Evolutionary conservation across 2,797 vertebrate species (phyloP).

Genomic region (Podarcis lilfordi): DNA sequence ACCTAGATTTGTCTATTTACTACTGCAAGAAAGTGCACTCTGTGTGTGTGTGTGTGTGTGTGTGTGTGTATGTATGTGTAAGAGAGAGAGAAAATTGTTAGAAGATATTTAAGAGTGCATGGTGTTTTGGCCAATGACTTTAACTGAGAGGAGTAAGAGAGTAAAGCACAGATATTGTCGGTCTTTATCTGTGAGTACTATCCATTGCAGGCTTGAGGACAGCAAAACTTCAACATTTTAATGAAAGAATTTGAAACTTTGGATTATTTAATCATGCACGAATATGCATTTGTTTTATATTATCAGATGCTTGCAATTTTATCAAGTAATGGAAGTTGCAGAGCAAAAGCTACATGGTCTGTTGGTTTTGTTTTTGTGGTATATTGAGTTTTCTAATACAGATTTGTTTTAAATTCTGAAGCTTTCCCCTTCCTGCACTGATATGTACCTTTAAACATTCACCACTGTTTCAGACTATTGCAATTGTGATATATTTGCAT

Average conservation of each 20-base stretch:
- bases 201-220: background rate
- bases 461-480: background rate
- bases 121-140: constrained; percentile 31
- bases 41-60: background rate
- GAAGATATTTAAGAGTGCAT: background rate
- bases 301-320: constrained; percentile 23
- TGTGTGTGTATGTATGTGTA: background rate
- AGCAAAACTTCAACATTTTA: background rate
- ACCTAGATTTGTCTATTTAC: background rate
- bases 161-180: background rate
- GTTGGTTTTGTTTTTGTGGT: background rate
- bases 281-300: background rate
- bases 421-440: background rate
- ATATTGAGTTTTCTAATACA: constrained; percentile 9
- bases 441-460: background rate
- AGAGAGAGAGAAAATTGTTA: background rate
- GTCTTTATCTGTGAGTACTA: background rate
- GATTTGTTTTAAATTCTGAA: background rate
- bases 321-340: background rate
- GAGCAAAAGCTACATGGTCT: constrained; percentile 12
- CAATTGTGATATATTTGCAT: constrained; percentile 35
- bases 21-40: background rate
- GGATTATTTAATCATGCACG: background rate
- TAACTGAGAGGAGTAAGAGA: background rate
- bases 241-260: constrained; percentile 23